Percentiles rank a stretch among this genome's conserved stretches.
Evolutionary conservation across 2,797 vertebrate genomes (phyloP).

Genomic region (Fundulus diaphanus): DNA sequence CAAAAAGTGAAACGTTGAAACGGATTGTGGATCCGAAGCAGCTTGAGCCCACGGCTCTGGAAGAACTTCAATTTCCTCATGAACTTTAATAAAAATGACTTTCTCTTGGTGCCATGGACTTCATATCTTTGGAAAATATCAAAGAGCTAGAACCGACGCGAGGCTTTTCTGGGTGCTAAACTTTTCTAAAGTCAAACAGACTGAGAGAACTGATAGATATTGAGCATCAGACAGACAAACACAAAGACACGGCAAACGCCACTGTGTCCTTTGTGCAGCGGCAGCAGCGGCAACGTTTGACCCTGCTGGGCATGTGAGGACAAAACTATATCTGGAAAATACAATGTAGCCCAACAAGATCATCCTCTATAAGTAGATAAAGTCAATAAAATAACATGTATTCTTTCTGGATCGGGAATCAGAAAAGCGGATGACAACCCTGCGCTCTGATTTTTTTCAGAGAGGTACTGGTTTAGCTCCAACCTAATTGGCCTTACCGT

Average conservation of each 20-base stretch:
- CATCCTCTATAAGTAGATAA: constrained; percentile 62
- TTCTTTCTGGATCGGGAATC: constrained; percentile 57
- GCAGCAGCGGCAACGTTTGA: constrained; percentile 40
- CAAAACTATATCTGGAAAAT: constrained; percentile 61
- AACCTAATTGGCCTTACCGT: constrained; percentile 69
- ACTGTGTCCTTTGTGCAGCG: constrained; percentile 25
- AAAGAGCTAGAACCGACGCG: constrained; percentile 40
- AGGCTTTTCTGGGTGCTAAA: constrained; percentile 44
- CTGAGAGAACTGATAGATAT: constrained; percentile 58
- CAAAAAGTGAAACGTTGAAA: constrained; percentile 41
- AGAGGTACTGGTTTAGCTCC: constrained; percentile 62
- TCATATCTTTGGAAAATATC: constrained; percentile 34
- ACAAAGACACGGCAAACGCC: constrained; percentile 23
- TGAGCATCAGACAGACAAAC: constrained; percentile 34
- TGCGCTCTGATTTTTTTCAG: constrained; percentile 66
- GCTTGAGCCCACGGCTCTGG: constrained; percentile 12
- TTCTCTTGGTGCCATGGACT: constrained; percentile 23
- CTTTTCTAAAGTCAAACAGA: constrained; percentile 54
- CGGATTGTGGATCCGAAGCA: constrained; percentile 32
- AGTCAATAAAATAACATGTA: constrained; percentile 70
- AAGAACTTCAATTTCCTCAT: constrained; percentile 16
- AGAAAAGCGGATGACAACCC: constrained; percentile 58
- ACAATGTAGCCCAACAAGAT: constrained; percentile 65
- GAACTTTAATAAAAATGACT: constrained; percentile 31
- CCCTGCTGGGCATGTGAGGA: constrained; percentile 41